These are phyloP conservation scores for Drosophila kohkoa DNA, from an alignment of 1,140 invertebrate genomes.

Conservation along the genomic window DNA sequence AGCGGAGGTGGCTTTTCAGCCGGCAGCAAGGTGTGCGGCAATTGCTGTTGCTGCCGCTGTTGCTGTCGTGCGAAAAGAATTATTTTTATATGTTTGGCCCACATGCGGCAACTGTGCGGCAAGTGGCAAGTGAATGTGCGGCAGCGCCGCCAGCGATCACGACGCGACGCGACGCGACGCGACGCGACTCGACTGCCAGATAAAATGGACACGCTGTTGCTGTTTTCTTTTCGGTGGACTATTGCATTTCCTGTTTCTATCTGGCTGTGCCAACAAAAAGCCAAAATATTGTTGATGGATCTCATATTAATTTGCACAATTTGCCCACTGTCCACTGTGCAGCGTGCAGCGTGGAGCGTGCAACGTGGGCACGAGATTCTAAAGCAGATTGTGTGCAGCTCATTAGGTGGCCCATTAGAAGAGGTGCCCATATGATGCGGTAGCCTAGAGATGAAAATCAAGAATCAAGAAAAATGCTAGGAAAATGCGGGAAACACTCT, in stretches of 20 bases:
- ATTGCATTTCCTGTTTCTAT: conserved; percentile 72
- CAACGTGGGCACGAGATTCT: not conserved
- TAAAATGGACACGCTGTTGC: conserved; percentile 3
- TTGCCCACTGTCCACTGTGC: conserved; percentile 44
- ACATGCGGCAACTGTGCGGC: conserved; percentile 40
- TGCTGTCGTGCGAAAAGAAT: conserved; percentile 63
- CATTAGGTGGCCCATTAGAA: conserved; percentile 67
- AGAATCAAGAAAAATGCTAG: not conserved
- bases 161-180: not conserved
- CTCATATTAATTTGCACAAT: conserved; percentile 74
- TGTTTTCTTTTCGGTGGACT: conserved; percentile 4
- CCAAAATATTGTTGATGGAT: conserved; percentile 57
- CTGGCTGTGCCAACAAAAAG: conserved; percentile 53
- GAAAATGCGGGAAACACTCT: not conserved
- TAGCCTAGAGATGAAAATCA: conserved; percentile 6
- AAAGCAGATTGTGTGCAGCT: conserved; percentile 11
- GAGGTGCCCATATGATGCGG: conserved; percentile 54
- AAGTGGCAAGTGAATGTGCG: conserved; percentile 21
- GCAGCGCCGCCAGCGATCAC: conserved; percentile 29
- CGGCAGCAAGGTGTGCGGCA: conserved; percentile 58
- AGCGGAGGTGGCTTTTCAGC: not conserved
- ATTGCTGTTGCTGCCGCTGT: conserved; percentile 13
- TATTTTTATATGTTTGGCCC: conserved; percentile 58
- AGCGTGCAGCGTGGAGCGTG: too few relatives aligned
- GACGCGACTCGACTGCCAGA: not conserved